phyloP scores from a whole-genome alignment of 2,113 vertebrate species.

The Peromyscus polionotus region DNA sequence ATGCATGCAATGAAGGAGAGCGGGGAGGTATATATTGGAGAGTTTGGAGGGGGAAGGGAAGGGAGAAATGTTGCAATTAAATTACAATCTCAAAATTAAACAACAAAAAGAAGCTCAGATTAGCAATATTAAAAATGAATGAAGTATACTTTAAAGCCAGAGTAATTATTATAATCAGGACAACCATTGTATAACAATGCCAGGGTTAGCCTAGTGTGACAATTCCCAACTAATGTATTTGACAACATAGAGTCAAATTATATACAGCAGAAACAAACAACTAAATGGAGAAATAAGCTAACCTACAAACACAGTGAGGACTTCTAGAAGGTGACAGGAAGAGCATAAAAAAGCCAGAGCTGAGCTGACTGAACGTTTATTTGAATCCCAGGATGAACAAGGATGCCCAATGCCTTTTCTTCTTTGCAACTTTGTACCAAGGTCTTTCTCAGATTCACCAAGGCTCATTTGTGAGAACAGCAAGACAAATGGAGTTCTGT shows the following conservation, averaged over 20 bases:
- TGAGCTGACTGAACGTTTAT: neutral
- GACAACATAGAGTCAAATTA: constrained; percentile 28
- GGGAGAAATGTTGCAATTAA: neutral
- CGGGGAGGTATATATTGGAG: neutral
- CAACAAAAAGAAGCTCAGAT: neutral
- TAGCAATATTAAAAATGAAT: constrained; percentile 10
- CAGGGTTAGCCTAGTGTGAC: neutral
- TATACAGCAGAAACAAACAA: constrained; percentile 7
- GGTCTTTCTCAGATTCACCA: neutral
- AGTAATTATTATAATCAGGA: neutral
- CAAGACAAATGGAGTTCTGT: constrained; percentile 2
- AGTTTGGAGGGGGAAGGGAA: neutral
- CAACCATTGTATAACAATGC: neutral
- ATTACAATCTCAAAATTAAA: neutral
- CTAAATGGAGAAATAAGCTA: neutral
- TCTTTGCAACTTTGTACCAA: neutral
- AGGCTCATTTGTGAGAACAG: neutral
- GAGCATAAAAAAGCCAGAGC: neutral
- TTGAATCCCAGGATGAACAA: neutral
- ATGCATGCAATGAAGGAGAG: neutral
- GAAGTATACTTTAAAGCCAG: neutral
- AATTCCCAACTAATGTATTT: neutral
- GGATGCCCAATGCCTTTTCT: neutral
- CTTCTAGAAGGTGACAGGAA: neutral
- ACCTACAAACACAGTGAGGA: neutral